phyloP scores from a whole-genome alignment of 2,113 vertebrate genomes.

The Malurus elegans region DNA sequence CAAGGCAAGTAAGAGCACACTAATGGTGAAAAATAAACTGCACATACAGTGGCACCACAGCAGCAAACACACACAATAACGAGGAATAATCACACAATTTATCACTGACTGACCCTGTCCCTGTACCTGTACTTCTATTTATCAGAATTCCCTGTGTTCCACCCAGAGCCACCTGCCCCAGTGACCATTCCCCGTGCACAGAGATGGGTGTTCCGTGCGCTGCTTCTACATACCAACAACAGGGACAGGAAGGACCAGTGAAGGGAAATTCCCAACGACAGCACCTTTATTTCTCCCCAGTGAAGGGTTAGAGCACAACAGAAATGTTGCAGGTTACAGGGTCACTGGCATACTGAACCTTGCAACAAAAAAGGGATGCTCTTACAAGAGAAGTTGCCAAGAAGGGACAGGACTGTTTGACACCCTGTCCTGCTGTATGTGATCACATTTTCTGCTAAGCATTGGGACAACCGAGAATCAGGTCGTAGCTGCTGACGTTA shows the following conservation, averaged over 20 bases:
- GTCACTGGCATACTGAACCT: neutral
- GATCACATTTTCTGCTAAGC: neutral
- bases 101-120: neutral
- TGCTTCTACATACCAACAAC: neutral
- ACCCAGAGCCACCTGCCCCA: neutral
- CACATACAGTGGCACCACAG: neutral
- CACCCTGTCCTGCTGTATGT: neutral
- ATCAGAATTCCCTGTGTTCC: neutral
- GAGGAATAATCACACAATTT: neutral
- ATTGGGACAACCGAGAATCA: neutral
- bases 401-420: neutral
- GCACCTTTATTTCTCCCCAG: neutral
- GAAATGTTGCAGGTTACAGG: neutral
- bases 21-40: neutral
- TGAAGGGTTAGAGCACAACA: neutral
- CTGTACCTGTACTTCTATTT: neutral
- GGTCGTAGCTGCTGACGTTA: fast-evolving
- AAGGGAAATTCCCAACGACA: neutral
- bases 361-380: neutral
- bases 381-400: neutral
- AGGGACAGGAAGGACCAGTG: neutral
- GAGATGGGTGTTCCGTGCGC: fast-evolving
- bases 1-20: neutral
- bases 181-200: fast-evolving
- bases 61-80: neutral